Evolutionary conservation across 2,797 vertebrate genomes (phyloP), one percentile per base, ranked within the genome.

Genomic region (Oryzias sinensis): DNA sequence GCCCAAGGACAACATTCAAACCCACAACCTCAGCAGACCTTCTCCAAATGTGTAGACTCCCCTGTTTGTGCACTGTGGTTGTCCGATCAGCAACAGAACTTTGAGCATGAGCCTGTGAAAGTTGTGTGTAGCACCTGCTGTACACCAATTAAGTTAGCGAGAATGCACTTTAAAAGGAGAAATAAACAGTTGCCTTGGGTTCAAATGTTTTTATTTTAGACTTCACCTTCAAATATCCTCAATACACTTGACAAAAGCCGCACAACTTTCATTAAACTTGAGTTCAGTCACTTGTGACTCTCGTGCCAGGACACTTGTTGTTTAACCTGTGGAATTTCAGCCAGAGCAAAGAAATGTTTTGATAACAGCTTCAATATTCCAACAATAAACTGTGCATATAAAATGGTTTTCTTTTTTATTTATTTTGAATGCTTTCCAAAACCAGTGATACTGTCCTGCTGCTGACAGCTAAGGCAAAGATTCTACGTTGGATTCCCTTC

Each of bases 241-340:
- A 58, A 42, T 22, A 59, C 67, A 43, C 51, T 50, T 56, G 27
- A 51, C 3, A 76, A 81, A 81, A 71, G 86, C 77, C 68, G 4
- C 17, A 40, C 51, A 70, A 2, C 8, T 29, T 43, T 76, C 56
- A 59, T 62, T 68, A 66, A 68, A 33, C 33, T 33, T 2, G 3
- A 33, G 20, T 22, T 22, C 3, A 33, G 33, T 33, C 33, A 33
- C 33, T 62, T 73, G 15, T 73, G 15, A 72, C 83, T 80, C 78
- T 78, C 53, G 22, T 74, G 79, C 82, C 79, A 79, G 81, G 50
- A 74, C 14, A 51, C 59, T 74, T 57, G 76, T 86, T 77, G 56
- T 70, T 83, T 76, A 60, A 85, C 89, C 87, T 89, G 90, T 91
- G 88, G 90, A 92, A 85, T 89, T 87, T 86, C 86, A 87, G 72